These are phyloP conservation scores for Drosophila picticornis DNA, from an alignment of 2,888 invertebrate genomes.

Conservation along the genomic window DNA sequence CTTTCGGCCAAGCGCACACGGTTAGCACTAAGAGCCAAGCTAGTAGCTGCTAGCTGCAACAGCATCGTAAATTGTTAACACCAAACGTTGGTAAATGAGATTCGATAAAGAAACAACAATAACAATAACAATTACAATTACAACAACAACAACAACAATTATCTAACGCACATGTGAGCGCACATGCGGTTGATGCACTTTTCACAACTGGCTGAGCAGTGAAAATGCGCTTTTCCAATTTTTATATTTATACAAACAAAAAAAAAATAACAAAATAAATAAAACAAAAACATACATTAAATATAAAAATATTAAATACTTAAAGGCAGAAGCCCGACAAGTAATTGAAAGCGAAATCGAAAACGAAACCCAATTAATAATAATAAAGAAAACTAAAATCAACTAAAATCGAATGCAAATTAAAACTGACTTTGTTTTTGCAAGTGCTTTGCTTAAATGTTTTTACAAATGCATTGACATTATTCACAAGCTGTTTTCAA, in stretches of 20 bases:
- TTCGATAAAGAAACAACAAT: slow-evolving; percentile 32
- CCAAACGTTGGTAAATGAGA: slow-evolving; percentile 2
- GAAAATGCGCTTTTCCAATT: slow-evolving; percentile 70
- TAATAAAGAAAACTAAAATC: slow-evolving; percentile 15
- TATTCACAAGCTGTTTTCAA: slow-evolving; percentile 27
- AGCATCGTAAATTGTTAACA: slow-evolving; percentile 43
- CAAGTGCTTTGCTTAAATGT: slow-evolving; percentile 58
- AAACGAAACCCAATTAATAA: slow-evolving; percentile 48
- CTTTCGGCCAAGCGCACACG: slow-evolving; percentile 36
- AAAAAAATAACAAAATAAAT: background rate
- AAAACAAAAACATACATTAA: slow-evolving; percentile 3
- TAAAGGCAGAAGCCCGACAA: slow-evolving; percentile 24
- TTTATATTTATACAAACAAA: slow-evolving; percentile 24
- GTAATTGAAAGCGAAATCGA: slow-evolving; percentile 56
- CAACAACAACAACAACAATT: slow-evolving; percentile 48
- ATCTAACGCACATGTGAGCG: slow-evolving; percentile 75
- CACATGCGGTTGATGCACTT: slow-evolving; percentile 83
- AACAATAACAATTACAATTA: slow-evolving; percentile 37
- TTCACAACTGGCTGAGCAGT: slow-evolving; percentile 83
- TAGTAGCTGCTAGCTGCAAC: slow-evolving; percentile 28
- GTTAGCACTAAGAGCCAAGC: slow-evolving; percentile 63
- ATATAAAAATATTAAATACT: slow-evolving; percentile 18
- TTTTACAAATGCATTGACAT: slow-evolving; percentile 47
- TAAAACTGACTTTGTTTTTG: slow-evolving; percentile 47
- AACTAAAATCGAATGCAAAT: slow-evolving; percentile 19